Percentiles rank a stretch among this genome's conserved stretches.
phyloP scores from a whole-genome alignment of 2,888 invertebrate species.

The Pharmacophagus antenor region DNA sequence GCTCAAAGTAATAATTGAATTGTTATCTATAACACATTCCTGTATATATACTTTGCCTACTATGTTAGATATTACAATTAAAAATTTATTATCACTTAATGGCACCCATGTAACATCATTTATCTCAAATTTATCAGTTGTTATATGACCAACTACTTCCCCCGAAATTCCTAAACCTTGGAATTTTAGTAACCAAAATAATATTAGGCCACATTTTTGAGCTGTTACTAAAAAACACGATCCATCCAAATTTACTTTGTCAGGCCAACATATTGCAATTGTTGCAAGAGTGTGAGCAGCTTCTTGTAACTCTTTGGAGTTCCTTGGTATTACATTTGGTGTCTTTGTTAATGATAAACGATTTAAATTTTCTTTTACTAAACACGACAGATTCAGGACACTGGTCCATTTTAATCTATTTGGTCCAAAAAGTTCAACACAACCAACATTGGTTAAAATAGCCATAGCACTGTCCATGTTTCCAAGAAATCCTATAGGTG shows the following conservation, averaged over 20 bases:
- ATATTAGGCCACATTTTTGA: slow-evolving; percentile 56
- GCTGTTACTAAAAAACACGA: slow-evolving; percentile 60
- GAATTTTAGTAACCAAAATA: slow-evolving; percentile 54
- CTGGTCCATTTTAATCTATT: slow-evolving; percentile 44
- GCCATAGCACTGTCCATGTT: slow-evolving; percentile 51
- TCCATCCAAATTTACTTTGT: slow-evolving; percentile 41
- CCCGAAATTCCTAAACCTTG: slow-evolving; percentile 36
- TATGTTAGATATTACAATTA: slow-evolving; percentile 50
- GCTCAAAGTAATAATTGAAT: slow-evolving; percentile 38
- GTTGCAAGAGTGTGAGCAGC: slow-evolving; percentile 48
- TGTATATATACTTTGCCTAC: slow-evolving; percentile 50
- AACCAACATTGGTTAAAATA: slow-evolving; percentile 61
- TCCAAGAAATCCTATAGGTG: slow-evolving; percentile 48
- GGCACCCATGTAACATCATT: slow-evolving; percentile 52
- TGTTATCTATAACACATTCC: slow-evolving; percentile 43
- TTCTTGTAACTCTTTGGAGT: slow-evolving; percentile 47
- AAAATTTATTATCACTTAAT: slow-evolving; percentile 38
- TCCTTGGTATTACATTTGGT: slow-evolving; percentile 34
- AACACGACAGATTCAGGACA: slow-evolving; percentile 48
- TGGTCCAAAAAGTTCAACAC: slow-evolving; percentile 50
- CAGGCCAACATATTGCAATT: slow-evolving; percentile 58
- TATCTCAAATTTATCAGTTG: slow-evolving; percentile 47
- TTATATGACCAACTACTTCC: slow-evolving; percentile 39
- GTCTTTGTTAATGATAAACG: slow-evolving; percentile 29
- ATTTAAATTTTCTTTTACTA: slow-evolving; percentile 40